Base-by-base conservation (phyloP, 1,140 invertebrate species). In the Hypsibius dujardini region DNA sequence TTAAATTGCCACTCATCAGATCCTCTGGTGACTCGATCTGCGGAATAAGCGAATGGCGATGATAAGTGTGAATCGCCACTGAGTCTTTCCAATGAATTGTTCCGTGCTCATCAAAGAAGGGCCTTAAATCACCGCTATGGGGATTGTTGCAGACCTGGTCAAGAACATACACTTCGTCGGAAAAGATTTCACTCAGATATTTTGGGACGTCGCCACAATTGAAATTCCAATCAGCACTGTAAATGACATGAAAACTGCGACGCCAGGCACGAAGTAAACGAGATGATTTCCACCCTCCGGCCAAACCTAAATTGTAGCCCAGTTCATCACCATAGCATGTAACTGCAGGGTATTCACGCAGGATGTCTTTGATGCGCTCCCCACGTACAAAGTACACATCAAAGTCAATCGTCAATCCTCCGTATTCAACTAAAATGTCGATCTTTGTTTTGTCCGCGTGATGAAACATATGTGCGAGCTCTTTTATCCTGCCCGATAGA, bases 351-450 rank as follows among this genome's bases (percentile, higher is more conserved):
- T 42, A 15, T 45, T 7, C 45, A 7, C 42, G 62, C 12, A 67
- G 42, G 42, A 67, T 67, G 12, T 67, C 62, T 45, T 67, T 67
- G 62, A 67, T 67, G 42, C 62, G 62, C 42, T 67, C 42, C 12
- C 62, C 62, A 15, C 62, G 62, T 7, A 67, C 42, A 42, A 67
- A 67, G 62, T 15, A 67, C 62, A 67, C 62, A 45, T 67, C 62
- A 42, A 67, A 67, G 42, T 67, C 62, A 7, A 42, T 42, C 3
- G 42, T 45, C 42, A 67, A 7, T 3, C 62, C 62, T 45, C 62
- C 62, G 62, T 67, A 67, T 42, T 67, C 62, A 3, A 67, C 12
- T 67, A 67, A 42, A 7, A 45, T 42, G 45, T 67, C 62, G 12
- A 67, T 12, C 42, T 67, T 67, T 7, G 62, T 42, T 15, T 15